These are phyloP conservation scores for Microchrysa polita DNA, from an alignment of 2,888 invertebrate genomes.

Conservation along the genomic window DNA sequence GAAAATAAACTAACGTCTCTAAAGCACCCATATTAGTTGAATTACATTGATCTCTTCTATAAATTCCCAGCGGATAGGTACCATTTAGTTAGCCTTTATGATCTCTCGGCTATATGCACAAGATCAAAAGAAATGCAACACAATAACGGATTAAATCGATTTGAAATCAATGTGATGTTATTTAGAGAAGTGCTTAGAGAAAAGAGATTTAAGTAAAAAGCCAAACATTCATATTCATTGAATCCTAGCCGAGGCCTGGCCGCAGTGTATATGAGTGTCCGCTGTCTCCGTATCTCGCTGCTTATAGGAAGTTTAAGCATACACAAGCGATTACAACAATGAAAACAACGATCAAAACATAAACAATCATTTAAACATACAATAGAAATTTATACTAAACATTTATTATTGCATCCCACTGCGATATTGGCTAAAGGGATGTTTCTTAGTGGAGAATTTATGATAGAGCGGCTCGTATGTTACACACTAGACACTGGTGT, in stretches of 20 bases:
- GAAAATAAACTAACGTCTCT: not conserved
- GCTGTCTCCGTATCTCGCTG: not conserved
- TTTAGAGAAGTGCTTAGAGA: constrained; percentile 7
- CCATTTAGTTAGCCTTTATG: not conserved
- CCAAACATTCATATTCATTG: not conserved
- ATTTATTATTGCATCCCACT: constrained; percentile 49
- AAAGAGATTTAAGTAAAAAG: not conserved
- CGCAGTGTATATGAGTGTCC: too few relatives aligned
- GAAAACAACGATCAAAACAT: not conserved
- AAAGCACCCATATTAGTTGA: not conserved
- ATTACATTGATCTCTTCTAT: not conserved
- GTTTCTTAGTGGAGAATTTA: too few relatives aligned
- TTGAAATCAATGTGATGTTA: too few relatives aligned
- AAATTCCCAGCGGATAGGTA: not conserved
- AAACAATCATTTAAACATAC: constrained; percentile 39
- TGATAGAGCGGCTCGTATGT: too few relatives aligned
- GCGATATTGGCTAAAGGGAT: constrained; percentile 38
- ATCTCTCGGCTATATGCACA: too few relatives aligned
- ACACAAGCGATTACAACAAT: not conserved
- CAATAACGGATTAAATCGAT: not conserved
- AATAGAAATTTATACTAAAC: constrained; percentile 49
- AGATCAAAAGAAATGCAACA: constrained; percentile 23
- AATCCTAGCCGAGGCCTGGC: too few relatives aligned
- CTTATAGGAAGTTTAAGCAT: not conserved
- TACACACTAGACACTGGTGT: too few relatives aligned